Percentiles rank a stretch among this genome's conserved stretches.
phyloP scores from a whole-genome alignment of 1,140 invertebrate genomes.

The Venustaconcha ellipsiformis region DNA sequence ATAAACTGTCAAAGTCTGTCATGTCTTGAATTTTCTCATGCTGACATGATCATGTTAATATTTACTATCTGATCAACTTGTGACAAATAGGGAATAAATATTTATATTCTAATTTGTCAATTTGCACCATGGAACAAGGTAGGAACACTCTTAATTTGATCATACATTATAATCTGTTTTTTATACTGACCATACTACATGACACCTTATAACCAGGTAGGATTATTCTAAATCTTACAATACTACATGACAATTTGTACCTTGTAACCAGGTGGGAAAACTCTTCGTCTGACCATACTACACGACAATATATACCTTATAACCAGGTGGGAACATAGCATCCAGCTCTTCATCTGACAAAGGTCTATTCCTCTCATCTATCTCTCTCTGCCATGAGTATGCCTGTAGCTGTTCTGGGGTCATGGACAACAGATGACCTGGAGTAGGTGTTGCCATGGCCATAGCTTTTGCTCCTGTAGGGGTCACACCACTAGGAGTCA shows the following conservation, averaged over 20 bases:
- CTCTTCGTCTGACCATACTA: slow-evolving; percentile 90
- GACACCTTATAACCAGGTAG: slow-evolving; percentile 94
- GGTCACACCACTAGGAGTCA: slow-evolving; percentile 75
- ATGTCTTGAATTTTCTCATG: too few species aligned
- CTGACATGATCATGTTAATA: too few species aligned
- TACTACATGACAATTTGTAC: slow-evolving; percentile 68
- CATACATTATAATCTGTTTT: too few species aligned
- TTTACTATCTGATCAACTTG: too few species aligned
- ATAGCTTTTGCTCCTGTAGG: slow-evolving; percentile 97
- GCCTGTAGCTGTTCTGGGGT: slow-evolving; percentile 99
- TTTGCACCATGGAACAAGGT: too few species aligned
- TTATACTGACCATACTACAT: slow-evolving; percentile 75
- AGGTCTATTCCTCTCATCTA: slow-evolving; percentile 97
- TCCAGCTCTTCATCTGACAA: slow-evolving; percentile 98
- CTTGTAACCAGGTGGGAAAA: slow-evolving; percentile 99
- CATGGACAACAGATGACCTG: slow-evolving; percentile 94
- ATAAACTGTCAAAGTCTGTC: too few species aligned
- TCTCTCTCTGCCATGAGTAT: slow-evolving; percentile 99
- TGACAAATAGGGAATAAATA: too few species aligned
- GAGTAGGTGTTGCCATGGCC: slow-evolving; percentile 97
- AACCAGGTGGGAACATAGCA: slow-evolving; percentile 96
- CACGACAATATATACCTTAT: slow-evolving; percentile 80
- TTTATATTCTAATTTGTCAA: too few species aligned
- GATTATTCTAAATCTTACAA: slow-evolving; percentile 98
- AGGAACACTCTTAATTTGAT: too few species aligned